Evolutionary conservation across 2,797 vertebrate genomes (phyloP).

Genomic region (Macropus fuliginosus): DNA sequence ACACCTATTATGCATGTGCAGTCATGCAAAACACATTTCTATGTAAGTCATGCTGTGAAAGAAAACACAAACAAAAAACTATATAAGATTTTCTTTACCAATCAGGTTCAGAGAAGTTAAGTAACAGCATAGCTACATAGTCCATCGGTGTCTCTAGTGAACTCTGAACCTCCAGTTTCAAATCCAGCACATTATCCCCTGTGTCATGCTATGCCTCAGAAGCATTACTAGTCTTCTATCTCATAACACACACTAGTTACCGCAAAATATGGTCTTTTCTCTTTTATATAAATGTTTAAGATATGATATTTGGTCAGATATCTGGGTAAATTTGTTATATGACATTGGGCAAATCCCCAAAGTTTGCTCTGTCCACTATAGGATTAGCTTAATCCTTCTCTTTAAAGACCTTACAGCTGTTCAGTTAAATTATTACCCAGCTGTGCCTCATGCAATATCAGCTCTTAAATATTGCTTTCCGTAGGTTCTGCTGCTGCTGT

Average conservation of each 20-base stretch:
- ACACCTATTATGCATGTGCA: not conserved
- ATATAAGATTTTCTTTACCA: not conserved
- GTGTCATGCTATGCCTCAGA: not conserved
- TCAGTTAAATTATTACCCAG: constrained; percentile 19
- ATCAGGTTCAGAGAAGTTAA: not conserved
- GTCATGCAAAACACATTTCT: not conserved
- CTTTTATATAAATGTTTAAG: not conserved
- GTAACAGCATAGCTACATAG: not conserved
- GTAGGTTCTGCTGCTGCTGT: constrained; percentile 22
- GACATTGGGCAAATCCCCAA: not conserved
- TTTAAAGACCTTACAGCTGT: constrained; percentile 8
- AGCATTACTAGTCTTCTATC: not conserved
- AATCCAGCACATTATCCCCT: not conserved
- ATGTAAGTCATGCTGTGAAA: not conserved
- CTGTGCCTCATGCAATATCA: not conserved
- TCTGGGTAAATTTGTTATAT: constrained; percentile 15
- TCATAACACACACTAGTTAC: not conserved
- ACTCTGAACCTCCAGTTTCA: not conserved
- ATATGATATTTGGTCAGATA: not conserved
- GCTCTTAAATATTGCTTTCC: constrained; percentile 19
- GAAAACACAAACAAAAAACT: not conserved
- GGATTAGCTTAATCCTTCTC: constrained; percentile 22
- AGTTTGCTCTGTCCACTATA: constrained; percentile 2
- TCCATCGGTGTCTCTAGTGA: not conserved
- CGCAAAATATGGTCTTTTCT: not conserved